Conservation (phyloP, 2,797 vertebrate species). For the Falco rusticolus region DNA sequence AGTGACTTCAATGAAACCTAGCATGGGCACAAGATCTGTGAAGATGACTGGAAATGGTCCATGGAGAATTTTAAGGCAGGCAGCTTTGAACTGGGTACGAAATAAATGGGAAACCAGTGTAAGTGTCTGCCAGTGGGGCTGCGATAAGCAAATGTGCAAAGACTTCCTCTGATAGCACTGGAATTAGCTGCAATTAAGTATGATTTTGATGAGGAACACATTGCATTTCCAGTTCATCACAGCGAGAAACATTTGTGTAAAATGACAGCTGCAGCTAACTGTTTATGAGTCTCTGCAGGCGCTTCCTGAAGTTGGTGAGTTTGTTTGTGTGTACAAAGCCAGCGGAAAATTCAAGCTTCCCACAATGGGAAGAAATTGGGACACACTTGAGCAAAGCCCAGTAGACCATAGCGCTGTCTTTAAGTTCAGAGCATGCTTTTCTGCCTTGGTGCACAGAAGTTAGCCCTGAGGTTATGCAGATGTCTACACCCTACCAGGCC, state of each 20-base stretch:
- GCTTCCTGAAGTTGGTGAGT: not conserved
- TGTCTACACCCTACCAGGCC: not conserved
- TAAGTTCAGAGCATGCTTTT: not conserved
- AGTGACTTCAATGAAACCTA: conserved; percentile 19
- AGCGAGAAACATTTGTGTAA: not conserved
- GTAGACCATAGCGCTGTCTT: not conserved
- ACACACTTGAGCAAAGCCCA: not conserved
- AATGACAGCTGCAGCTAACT: not conserved
- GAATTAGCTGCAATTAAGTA: conserved; percentile 49
- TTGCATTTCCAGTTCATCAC: conserved; percentile 9
- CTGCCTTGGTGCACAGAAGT: not conserved
- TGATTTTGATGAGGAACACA: not conserved
- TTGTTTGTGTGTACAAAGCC: not conserved
- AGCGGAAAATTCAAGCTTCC: not conserved
- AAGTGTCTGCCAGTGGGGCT: conserved; percentile 8
- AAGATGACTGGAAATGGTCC: conserved; percentile 21
- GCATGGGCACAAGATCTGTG: conserved; percentile 3
- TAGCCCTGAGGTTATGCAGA: not conserved
- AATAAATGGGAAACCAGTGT: not conserved
- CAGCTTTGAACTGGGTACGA: conserved; percentile 31
- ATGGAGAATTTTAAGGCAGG: conserved; percentile 32
- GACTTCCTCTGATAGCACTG: conserved; percentile 6
- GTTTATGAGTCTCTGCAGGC: not conserved
- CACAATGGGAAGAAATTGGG: not conserved
- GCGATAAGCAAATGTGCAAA: conserved; percentile 51